These are phyloP conservation scores for Zosterops hypoxanthus DNA, from an alignment of 2,113 vertebrate genomes.

Conservation along the genomic window DNA sequence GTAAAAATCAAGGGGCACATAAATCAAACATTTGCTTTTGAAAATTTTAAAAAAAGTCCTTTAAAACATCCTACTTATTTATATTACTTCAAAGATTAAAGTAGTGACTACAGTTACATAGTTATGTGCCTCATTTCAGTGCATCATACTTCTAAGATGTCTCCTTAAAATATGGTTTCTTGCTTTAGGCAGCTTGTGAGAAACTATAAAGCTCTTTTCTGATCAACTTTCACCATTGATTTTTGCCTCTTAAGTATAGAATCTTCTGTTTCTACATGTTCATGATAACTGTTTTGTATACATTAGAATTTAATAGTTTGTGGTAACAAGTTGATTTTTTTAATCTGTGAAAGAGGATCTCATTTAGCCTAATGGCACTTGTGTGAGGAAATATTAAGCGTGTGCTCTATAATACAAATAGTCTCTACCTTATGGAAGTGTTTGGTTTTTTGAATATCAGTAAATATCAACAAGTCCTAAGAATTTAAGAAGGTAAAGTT, in stretches of 20 bases:
- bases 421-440: background rate
- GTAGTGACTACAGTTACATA: too few relatives aligned
- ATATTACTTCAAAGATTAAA: background rate
- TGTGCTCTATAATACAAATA: background rate
- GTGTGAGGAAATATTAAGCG: accelerated
- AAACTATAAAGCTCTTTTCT: background rate
- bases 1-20: background rate
- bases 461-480: background rate
- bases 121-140: too few relatives aligned
- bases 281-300: background rate
- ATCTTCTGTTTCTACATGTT: background rate
- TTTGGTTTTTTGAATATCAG: background rate
- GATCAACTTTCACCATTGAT: background rate
- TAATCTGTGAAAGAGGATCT: background rate
- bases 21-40: background rate
- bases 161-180: background rate
- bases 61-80: background rate
- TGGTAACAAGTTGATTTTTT: background rate
- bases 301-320: background rate
- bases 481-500: background rate
- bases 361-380: background rate
- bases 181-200: background rate
- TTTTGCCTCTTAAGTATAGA: background rate
- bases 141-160: background rate
- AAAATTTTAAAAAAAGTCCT: background rate